Percentiles rank a stretch among this genome's conserved stretches.
Conservation (phyloP, 2,797 vertebrate genomes). For the Sparus aurata region DNA sequence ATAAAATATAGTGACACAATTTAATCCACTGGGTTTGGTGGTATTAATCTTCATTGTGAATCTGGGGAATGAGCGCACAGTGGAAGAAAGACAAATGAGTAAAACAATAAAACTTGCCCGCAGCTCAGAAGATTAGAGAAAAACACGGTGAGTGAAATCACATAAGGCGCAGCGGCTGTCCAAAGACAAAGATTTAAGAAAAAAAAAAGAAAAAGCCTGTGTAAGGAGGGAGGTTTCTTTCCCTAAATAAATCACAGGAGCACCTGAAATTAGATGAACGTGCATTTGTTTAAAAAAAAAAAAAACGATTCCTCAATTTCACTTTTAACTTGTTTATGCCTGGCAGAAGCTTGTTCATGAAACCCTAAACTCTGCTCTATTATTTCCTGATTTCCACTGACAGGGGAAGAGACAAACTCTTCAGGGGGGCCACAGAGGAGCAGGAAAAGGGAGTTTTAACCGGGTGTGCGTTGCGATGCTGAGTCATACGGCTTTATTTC, state of each 20-base stretch:
- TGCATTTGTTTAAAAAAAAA: conserved; percentile 38
- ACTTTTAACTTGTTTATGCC: conserved; percentile 38
- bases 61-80: conserved; percentile 69
- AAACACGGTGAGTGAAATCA: conserved; percentile 56
- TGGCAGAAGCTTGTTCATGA: conserved; percentile 35
- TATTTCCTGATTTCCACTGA: conserved; percentile 63
- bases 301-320: conserved; percentile 48
- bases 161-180: conserved; percentile 39
- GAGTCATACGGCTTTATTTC: conserved; percentile 59
- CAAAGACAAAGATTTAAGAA: conserved; percentile 32
- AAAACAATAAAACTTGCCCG: conserved; percentile 69
- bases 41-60: conserved; percentile 82
- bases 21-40: conserved; percentile 77
- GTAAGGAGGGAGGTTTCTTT: conserved; percentile 41
- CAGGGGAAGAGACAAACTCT: conserved; percentile 22
- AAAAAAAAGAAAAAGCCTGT: conserved; percentile 34
- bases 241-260: conserved; percentile 50
- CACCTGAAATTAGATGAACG: conserved; percentile 44
- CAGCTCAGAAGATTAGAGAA: conserved; percentile 55
- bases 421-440: conserved; percentile 40
- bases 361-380: conserved; percentile 39
- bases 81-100: conserved; percentile 67
- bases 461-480: conserved; percentile 39
- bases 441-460: conserved; percentile 60
- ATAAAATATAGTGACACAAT: conserved; percentile 78